Base-by-base conservation (phyloP, 2,113 vertebrate species). In the Phycodurus eques region DNA sequence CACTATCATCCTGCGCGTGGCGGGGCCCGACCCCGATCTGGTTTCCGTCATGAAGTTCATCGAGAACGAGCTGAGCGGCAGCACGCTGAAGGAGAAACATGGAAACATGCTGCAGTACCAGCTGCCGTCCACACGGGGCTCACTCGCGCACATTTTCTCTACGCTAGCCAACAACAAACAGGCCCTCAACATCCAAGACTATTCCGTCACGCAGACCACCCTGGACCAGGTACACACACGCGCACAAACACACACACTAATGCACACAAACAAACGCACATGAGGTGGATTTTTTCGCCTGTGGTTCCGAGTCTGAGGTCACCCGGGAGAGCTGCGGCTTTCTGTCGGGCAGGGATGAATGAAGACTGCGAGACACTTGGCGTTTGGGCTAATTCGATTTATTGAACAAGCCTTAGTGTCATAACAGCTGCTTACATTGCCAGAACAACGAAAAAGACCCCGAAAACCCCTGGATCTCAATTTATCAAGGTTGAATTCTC, bases 81-180 rank as follows among this genome's bases (percentile, higher is more conserved):
- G 95, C 19, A 94, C 94, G 15, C 89, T 99, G 63, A 99, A 98
- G 82, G 98, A 98, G 88, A 95, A 94, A 22, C 98, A 99, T 82
- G 82, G 96, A 14, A 98, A 95, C 88, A 98, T 98, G 95, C 92
- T 99, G 8, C 98, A 99, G 80, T 99, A 99, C 82, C 97, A 99
- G 89, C 96, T 99, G 75, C 94, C 96, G 0, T 98, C 97, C 0
- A 95, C 94, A 0, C 93, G 93, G 44, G 95, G 94, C 12, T 98
- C 96, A 0, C 90, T 99, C 74, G 91, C 95, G 0, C 95, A 93
- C 91, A 96, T 98, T 92, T 99, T 99, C 90, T 95, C 94, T 89
- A 94, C 96, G 84, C 94, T 99, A 20, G 95, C 96, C 81, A 92
- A 94, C 69, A 95, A 96, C 84, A 99, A 98, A 80, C 95, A 94